Conservation (phyloP, 1,140 invertebrate genomes). For the Drosophila santomea region DNA sequence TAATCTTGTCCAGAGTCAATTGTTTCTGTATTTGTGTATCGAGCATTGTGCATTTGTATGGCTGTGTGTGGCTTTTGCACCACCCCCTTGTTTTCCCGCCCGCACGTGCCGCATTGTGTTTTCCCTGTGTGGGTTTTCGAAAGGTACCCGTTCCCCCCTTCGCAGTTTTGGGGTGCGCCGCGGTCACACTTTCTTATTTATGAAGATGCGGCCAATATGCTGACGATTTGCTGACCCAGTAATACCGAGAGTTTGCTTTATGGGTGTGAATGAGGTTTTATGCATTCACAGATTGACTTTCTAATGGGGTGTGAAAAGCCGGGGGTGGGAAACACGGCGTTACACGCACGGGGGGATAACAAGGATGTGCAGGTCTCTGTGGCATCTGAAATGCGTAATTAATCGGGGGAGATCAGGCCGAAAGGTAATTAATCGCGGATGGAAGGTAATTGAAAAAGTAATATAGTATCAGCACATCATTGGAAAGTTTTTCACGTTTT, state of each 20-base stretch:
- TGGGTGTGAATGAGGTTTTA: conserved; percentile 46
- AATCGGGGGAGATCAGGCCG: conserved; percentile 22
- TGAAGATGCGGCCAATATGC: conserved; percentile 79
- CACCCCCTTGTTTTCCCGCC: conserved; percentile 3
- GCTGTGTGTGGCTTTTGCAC: not conserved
- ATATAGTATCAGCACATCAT: not conserved
- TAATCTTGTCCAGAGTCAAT: conserved; percentile 84
- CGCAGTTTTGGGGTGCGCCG: conserved; percentile 25
- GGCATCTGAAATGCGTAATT: conserved; percentile 33
- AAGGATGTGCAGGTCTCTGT: conserved; percentile 35
- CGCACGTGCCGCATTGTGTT: conserved; percentile 45
- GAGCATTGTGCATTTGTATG: too few species aligned
- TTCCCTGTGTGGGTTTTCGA: conserved; percentile 1
- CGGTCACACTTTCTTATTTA: conserved; percentile 70
- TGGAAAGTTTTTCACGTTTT: not conserved
- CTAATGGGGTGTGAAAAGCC: conserved; percentile 39
- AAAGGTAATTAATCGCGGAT: conserved; percentile 6
- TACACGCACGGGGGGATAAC: conserved; percentile 5
- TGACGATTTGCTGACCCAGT: conserved; percentile 70
- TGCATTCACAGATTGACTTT: conserved; percentile 48
- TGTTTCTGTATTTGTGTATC: conserved; percentile 64
- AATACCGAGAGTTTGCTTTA: conserved; percentile 25
- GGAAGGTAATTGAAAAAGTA: conserved; percentile 4
- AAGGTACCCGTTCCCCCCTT: conserved; percentile 13
- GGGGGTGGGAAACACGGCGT: not conserved